Evolutionary conservation across 2,888 invertebrate species (phyloP).

Genomic region (Trachelus tabidus): DNA sequence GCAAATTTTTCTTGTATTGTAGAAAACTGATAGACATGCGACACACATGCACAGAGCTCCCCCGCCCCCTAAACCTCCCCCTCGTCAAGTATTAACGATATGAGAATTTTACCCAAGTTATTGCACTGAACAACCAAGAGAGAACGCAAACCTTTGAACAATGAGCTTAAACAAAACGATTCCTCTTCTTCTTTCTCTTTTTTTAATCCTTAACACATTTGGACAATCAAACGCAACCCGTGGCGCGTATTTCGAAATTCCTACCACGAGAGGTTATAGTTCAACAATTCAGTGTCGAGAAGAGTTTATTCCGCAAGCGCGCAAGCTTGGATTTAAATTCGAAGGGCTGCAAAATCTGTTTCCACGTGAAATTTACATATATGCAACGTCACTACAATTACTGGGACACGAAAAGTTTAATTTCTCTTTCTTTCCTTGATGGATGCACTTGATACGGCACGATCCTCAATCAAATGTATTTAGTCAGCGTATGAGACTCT

Average conservation of each 20-base stretch:
- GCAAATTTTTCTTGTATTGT: not conserved
- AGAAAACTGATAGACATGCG: slow-evolving; percentile 55
- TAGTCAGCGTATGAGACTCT: not conserved
- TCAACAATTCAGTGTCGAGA: not conserved
- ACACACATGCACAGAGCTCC: slow-evolving; percentile 61
- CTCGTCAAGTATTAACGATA: slow-evolving; percentile 1
- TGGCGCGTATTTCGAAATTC: not conserved
- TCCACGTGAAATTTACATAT: not conserved
- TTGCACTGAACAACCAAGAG: not conserved
- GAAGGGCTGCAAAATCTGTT: not conserved
- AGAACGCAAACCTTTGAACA: not conserved
- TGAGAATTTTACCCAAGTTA: not conserved
- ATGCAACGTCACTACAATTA: not conserved
- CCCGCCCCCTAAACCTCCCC: not conserved
- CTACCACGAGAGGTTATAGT: not conserved
- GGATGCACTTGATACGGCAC: not conserved
- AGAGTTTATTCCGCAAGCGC: not conserved
- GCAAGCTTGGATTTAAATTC: not conserved
- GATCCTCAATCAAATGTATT: not conserved
- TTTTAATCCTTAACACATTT: not conserved
- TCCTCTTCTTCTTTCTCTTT: not conserved
- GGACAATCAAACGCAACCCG: not conserved
- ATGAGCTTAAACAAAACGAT: not conserved
- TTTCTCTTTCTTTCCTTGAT: not conserved
- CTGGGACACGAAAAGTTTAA: not conserved